Percentiles rank a stretch among this genome's conserved stretches.
phyloP scores from a whole-genome alignment of 2,888 invertebrate species.

The Phyllotreta cruciferae region DNA sequence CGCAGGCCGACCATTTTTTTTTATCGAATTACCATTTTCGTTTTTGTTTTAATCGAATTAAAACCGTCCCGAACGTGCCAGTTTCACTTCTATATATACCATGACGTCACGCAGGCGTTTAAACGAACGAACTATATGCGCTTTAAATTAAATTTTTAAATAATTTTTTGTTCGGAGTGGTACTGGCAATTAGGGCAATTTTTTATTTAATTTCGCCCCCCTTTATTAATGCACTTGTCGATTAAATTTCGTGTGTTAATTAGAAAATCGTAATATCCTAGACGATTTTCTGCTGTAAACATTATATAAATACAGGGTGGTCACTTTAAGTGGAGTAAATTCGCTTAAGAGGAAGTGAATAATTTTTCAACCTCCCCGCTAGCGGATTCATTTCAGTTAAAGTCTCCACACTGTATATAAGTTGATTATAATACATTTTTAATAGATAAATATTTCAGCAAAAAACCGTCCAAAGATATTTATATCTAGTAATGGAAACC shows the following conservation, averaged over 20 bases:
- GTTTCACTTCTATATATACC: too few species aligned
- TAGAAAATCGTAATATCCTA: not conserved
- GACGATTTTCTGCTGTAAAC: too few species aligned
- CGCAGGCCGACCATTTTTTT: slow-evolving; percentile 37
- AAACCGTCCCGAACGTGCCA: too few species aligned
- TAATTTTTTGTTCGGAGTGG: slow-evolving; percentile 1
- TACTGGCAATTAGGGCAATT: not conserved
- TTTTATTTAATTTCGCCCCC: slow-evolving; percentile 14
- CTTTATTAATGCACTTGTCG: slow-evolving; percentile 16
- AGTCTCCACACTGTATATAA: too few species aligned
- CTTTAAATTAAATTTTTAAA: slow-evolving; percentile 2
- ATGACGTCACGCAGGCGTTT: too few species aligned
- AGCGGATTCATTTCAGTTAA: too few species aligned
- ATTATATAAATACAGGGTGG: too few species aligned
- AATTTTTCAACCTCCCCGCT: too few species aligned
- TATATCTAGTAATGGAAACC: slow-evolving; percentile 6
- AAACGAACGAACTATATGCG: not conserved
- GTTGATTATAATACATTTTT: too few species aligned
- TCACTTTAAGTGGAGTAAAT: too few species aligned
- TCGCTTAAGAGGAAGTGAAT: too few species aligned
- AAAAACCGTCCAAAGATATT: slow-evolving; percentile 1
- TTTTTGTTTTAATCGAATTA: not conserved
- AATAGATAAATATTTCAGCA: too few species aligned
- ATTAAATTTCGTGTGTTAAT: slow-evolving; percentile 17
- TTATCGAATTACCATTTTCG: slow-evolving; percentile 29